Conservation (phyloP, 2,113 vertebrate species). For the Montifringilla adamsi region DNA sequence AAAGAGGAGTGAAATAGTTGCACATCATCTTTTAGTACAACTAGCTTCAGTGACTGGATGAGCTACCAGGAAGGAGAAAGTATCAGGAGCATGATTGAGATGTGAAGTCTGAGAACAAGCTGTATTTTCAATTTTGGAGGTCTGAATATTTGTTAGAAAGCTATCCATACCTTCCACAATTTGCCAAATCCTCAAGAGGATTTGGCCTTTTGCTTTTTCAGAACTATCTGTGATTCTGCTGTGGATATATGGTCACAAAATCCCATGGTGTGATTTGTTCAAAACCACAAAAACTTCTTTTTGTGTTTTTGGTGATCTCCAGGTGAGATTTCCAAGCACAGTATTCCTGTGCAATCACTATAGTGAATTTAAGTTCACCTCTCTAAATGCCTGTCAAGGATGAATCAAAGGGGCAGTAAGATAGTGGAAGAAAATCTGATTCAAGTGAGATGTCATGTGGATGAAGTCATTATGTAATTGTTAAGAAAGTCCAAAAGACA, state of each 20-base stretch:
- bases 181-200: not conserved
- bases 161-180: not conserved
- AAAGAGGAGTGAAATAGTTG: not conserved
- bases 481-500: not conserved
- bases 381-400: not conserved
- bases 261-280: not conserved
- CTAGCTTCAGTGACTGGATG: not conserved
- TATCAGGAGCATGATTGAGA: not conserved
- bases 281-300: not conserved
- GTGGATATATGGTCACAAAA: not conserved
- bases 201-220: not conserved
- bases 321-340: not conserved
- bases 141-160: not conserved
- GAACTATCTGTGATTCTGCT: not conserved
- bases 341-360: not conserved
- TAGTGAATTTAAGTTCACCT: not conserved
- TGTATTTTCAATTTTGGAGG: not conserved
- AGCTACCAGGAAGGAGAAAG: not conserved
- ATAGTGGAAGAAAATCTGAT: not conserved
- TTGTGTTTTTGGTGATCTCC: too few relatives aligned
- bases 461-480: not conserved
- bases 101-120: not conserved
- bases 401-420: not conserved
- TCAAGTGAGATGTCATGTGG: not conserved
- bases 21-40: not conserved